A percentile compares a stretch with the other conserved stretches of the same genome.
Conservation (phyloP, 2,797 vertebrate species). For the Gymnopithys bicolor region DNA sequence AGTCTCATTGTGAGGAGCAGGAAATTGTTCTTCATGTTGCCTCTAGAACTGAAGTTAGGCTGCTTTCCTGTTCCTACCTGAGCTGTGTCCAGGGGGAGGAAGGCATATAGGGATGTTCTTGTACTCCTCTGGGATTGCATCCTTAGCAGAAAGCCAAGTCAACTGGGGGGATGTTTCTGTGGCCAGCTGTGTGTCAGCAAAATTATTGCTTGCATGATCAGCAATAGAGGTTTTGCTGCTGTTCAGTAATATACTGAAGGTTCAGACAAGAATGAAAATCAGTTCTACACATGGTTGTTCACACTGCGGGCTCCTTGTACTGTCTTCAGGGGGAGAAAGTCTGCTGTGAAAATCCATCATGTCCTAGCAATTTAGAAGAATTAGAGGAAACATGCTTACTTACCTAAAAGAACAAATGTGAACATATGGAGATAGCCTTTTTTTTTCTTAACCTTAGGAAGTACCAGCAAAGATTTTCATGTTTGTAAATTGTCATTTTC, state of each 20-base stretch:
- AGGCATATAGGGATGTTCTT: neutral
- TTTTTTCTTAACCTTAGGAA: slow-evolving; percentile 8
- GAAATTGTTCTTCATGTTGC: neutral
- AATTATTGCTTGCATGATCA: slow-evolving; percentile 43
- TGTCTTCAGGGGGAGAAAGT: neutral
- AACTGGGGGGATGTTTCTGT: neutral
- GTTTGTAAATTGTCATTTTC: slow-evolving; percentile 62
- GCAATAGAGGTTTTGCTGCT: slow-evolving; percentile 23
- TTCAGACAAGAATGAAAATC: neutral
- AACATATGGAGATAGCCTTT: slow-evolving; percentile 19
- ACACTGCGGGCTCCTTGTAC: neutral
- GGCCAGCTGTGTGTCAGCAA: neutral
- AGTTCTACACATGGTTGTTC: neutral
- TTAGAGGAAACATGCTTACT: slow-evolving; percentile 42
- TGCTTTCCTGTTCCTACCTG: neutral
- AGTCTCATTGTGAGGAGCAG: neutral
- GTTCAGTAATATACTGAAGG: neutral
- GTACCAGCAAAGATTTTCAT: slow-evolving; percentile 46
- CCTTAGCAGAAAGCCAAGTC: neutral
- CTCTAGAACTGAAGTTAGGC: neutral
- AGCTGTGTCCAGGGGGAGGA: neutral
- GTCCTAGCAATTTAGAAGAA: slow-evolving; percentile 49
- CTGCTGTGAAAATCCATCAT: slow-evolving; percentile 19
- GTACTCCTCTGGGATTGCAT: neutral
- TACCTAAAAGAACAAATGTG: slow-evolving; percentile 60